Evolutionary conservation across 2,797 vertebrate genomes (phyloP).

Genomic region (Semaprochilodus insignis): DNA sequence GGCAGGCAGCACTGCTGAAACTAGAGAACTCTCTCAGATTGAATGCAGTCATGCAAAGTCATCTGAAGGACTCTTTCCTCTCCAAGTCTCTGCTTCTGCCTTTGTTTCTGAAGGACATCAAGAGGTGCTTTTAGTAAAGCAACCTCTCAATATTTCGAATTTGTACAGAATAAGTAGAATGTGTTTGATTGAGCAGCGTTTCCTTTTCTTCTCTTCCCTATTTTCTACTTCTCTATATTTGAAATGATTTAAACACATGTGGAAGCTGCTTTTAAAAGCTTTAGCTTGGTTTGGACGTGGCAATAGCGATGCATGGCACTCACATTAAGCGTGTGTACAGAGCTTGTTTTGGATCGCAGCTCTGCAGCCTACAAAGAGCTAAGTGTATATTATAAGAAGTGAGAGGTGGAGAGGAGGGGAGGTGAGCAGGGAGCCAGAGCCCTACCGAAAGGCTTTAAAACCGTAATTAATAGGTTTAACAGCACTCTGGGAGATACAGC

Average conservation of each 20-base stretch:
- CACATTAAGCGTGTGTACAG: conserved; percentile 35
- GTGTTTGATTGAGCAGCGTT: not conserved
- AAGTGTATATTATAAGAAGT: conserved; percentile 52
- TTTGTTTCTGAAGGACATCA: conserved; percentile 10
- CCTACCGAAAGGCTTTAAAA: conserved; percentile 54
- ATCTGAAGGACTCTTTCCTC: conserved; percentile 49
- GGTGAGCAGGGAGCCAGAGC: conserved; percentile 16
- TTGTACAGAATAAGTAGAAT: not conserved
- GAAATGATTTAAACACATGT: not conserved
- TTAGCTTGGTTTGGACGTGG: conserved; percentile 19
- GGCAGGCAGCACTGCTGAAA: conserved; percentile 61
- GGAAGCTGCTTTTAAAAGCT: not conserved
- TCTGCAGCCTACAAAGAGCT: conserved; percentile 60
- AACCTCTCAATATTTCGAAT: not conserved
- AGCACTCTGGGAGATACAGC: conserved; percentile 36
- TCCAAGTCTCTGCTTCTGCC: conserved; percentile 40
- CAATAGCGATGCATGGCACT: conserved; percentile 2
- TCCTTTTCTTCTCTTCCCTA: not conserved
- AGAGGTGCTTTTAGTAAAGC: not conserved
- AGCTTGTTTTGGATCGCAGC: conserved; percentile 48
- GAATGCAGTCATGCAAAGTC: conserved; percentile 57
- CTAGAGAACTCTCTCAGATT: conserved; percentile 44
- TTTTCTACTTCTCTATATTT: not conserved
- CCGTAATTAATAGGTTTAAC: conserved; percentile 57
- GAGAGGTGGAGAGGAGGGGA: not conserved